Conservation (phyloP, 2,888 invertebrate genomes). For the Nomada flava region DNA sequence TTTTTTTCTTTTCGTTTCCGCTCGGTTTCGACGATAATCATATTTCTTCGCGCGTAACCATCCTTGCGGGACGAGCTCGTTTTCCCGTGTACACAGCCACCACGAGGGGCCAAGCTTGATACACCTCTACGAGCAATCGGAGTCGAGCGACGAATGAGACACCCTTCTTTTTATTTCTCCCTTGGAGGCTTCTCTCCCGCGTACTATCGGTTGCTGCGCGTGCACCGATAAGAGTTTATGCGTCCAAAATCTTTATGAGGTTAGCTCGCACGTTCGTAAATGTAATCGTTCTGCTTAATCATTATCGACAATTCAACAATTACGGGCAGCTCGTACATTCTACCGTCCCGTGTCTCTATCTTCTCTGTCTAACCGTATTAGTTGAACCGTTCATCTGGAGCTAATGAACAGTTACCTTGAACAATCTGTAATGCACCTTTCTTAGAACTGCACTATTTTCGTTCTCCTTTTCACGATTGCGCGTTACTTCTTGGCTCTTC, state of each 20-base stretch:
- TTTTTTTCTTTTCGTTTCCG: neutral
- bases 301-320: constrained; percentile 23
- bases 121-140: neutral
- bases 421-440: neutral
- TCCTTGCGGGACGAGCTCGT: constrained; percentile 24
- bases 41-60: constrained; percentile 10
- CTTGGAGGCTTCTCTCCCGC: neutral
- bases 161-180: neutral
- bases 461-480: neutral
- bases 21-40: constrained; percentile 2
- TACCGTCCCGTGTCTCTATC: neutral
- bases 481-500: no score
- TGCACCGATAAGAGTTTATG: constrained; percentile 20
- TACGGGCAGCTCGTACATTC: neutral
- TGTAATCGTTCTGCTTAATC: constrained; percentile 2
- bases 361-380: constrained; percentile 1
- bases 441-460: neutral
- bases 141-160: neutral
- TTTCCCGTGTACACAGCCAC: neutral
- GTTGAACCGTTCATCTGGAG: constrained; percentile 10
- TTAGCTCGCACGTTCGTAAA: constrained; percentile 21
- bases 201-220: neutral
- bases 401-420: neutral
- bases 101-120: neutral
- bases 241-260: constrained; percentile 18